These are phyloP conservation scores for Alosa sapidissima DNA, from an alignment of 2,797 vertebrate species.

Conservation along the genomic window DNA sequence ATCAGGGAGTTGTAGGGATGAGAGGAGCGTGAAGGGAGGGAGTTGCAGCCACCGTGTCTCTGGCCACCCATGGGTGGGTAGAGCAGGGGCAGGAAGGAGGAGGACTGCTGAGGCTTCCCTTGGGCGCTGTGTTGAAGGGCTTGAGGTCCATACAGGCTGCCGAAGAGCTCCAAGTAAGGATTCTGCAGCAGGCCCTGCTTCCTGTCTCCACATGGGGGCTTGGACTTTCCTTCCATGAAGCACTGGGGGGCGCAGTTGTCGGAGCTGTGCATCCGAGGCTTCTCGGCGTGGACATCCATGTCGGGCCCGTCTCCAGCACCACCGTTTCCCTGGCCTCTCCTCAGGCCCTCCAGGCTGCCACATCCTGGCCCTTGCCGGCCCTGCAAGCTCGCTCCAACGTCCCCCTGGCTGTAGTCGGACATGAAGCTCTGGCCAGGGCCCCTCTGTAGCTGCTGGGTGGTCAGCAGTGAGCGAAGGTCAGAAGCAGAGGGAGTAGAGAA, in stretches of 20 bases:
- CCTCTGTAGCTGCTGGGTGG: constrained; percentile 67
- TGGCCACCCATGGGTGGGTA: constrained; percentile 66
- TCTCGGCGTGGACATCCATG: constrained; percentile 74
- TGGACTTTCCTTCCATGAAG: constrained; percentile 63
- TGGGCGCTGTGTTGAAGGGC: constrained; percentile 53
- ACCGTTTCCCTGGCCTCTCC: constrained; percentile 65
- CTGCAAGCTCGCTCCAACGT: constrained; percentile 58
- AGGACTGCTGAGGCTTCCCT: constrained; percentile 56
- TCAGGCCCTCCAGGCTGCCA: constrained; percentile 63
- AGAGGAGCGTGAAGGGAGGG: constrained; percentile 66
- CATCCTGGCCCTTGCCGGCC: constrained; percentile 56
- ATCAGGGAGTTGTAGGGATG: constrained; percentile 63
- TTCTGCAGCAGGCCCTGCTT: constrained; percentile 70
- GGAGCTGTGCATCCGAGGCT: constrained; percentile 71
- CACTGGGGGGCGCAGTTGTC: constrained; percentile 68
- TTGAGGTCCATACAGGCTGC: constrained; percentile 65
- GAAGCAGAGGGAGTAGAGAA: constrained; percentile 61
- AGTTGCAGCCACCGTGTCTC: constrained; percentile 61
- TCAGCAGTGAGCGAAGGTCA: constrained; percentile 67
- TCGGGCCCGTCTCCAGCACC: constrained; percentile 49
- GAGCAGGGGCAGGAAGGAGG: constrained; percentile 66
- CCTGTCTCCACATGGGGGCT: constrained; percentile 67
- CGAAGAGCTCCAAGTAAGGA: constrained; percentile 67
- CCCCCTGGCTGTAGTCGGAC: constrained; percentile 72
- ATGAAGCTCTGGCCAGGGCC: constrained; percentile 56